Conservation (phyloP, 2,797 vertebrate genomes). For the Alosa sapidissima region DNA sequence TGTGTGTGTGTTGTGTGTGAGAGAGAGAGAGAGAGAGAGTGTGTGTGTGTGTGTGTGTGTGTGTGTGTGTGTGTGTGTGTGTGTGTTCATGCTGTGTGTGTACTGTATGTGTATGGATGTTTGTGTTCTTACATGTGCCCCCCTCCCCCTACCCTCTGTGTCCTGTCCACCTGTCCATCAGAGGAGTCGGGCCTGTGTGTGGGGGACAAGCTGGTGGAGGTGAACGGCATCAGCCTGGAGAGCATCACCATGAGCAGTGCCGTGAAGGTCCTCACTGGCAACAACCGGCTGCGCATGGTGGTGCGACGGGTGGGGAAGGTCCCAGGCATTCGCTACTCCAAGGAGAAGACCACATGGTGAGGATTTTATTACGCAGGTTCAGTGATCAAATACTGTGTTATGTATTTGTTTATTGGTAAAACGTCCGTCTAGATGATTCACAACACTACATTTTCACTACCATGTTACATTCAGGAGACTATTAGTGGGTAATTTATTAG, state of each 20-base stretch:
- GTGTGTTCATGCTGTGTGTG: background rate
- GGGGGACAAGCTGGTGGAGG: constrained; percentile 96
- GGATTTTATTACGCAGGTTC: constrained; percentile 20
- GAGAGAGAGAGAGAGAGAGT: no score
- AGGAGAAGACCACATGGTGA: constrained; percentile 97
- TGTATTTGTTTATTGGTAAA: background rate
- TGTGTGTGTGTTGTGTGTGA: background rate
- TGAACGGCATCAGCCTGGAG: constrained; percentile 93
- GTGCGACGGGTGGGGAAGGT: constrained; percentile 93
- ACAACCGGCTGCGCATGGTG: constrained; percentile 91
- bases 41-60: constrained; percentile 18
- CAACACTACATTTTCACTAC: background rate
- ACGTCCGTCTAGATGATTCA: background rate
- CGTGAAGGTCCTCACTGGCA: constrained; percentile 91
- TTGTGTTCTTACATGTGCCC: background rate
- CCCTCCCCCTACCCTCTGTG: no score
- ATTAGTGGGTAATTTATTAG: background rate
- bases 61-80: background rate
- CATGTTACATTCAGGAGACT: background rate
- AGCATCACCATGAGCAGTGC: constrained; percentile 97
- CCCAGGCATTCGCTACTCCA: constrained; percentile 95
- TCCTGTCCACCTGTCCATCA: constrained; percentile 55
- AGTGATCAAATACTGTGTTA: background rate
- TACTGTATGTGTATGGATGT: background rate
- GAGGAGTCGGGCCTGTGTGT: constrained; percentile 87